Conservation (phyloP, 2,797 vertebrate species). For the Diplodus sargus region DNA sequence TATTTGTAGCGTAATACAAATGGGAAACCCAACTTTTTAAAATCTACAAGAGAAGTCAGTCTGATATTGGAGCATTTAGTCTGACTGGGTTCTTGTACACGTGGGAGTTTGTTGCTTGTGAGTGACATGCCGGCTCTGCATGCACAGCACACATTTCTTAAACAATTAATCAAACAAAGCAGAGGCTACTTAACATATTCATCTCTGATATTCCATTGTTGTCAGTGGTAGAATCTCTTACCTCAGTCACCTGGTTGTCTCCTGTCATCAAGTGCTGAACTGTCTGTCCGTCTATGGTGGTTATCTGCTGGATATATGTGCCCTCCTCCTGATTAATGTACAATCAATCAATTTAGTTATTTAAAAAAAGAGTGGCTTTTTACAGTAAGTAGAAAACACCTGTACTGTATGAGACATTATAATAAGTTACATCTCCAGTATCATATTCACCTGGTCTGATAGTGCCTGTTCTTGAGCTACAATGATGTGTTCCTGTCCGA, state of each 20-base stretch:
- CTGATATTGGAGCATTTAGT: too few relatives aligned
- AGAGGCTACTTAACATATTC: neutral
- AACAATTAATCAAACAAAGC: too few relatives aligned
- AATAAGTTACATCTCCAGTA: neutral
- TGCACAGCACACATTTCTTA: too few relatives aligned
- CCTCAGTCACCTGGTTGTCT: conserved; percentile 93
- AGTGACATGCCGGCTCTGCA: too few relatives aligned
- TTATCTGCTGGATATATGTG: conserved; percentile 97
- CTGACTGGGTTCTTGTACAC: too few relatives aligned
- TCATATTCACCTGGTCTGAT: conserved; percentile 87
- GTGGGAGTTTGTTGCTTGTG: too few relatives aligned
- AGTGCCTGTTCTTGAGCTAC: conserved; percentile 92
- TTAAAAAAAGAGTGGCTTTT: neutral
- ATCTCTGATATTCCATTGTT: conserved; percentile 3
- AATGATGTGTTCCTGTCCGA: conserved; percentile 95
- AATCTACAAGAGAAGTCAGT: too few relatives aligned
- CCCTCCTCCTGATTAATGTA: conserved; percentile 90
- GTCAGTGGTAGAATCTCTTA: conserved; percentile 9
- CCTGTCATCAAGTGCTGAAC: conserved; percentile 96
- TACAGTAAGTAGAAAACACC: neutral
- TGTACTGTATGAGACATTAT: neutral
- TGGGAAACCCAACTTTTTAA: too few relatives aligned
- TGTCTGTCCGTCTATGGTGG: conserved; percentile 94
- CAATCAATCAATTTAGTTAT: conserved; percentile 1
- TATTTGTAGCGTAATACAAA: too few relatives aligned